Base-by-base conservation (phyloP, 35 echinoderm and acorn worm species). In the Chiridota heheva region DNA sequence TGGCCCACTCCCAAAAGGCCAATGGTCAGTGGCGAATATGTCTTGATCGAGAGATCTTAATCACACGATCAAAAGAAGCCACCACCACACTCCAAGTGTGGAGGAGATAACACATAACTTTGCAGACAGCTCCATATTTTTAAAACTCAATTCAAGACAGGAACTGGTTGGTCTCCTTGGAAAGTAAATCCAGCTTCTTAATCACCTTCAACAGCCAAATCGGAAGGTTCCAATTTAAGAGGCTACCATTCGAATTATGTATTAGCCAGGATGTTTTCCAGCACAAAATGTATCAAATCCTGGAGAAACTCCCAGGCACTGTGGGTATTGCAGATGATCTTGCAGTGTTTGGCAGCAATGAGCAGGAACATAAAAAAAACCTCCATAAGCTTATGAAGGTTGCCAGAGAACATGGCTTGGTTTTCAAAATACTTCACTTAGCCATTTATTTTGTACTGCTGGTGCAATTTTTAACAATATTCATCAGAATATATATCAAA, bases 131-230 rank as follows among this genome's bases (percentile, higher is more conserved):
- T 67, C 20, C 1, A 17, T 67, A 12, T 90, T 90, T 34, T 45
- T 28, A 8, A 90, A 90, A 40, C 76, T 83, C 1, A 70, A 90
- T 37, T 67, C 87, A 3, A 72, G 43, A 56, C 62, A 83, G 87
- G 2, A 83, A 90, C 28, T 90, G 78, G 78, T 73, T 69, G 17
- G 60, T 90, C 5, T 25, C n/a, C 26, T 44, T 83, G 41, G 78
- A 90, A 36, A 40, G 42, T 20, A 80, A 73, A 1, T 61, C 44
- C 3, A 7, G 16, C 15, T 42, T 61, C 1, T 36, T 89, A 13
- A 89, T 79, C 4, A 90, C 87, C 3, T 90, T 90, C 75, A 90
- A 84, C 44, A 84, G 47, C 42, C 88, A 79, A 33, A 84, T 84
- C 18, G 88, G 88, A 32, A 36, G 73, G 27, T 91, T 59, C 41